These are phyloP conservation scores for Bombus superbus DNA, from an alignment of 1,140 invertebrate species.

Conservation along the genomic window DNA sequence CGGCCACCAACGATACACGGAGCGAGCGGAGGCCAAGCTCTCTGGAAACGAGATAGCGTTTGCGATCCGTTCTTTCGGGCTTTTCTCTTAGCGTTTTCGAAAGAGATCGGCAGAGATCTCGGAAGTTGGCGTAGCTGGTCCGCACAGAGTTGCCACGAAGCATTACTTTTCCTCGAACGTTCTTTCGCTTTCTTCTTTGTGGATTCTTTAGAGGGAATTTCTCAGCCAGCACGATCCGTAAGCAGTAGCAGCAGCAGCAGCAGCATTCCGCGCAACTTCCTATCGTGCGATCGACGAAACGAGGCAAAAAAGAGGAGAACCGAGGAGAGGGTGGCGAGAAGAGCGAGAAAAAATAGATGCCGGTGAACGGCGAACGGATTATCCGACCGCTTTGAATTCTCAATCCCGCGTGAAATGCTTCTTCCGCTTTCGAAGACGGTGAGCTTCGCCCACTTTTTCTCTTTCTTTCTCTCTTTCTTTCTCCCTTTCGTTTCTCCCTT, in stretches of 20 bases:
- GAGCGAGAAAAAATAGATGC: neutral
- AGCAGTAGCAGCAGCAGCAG: neutral
- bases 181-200: slow-evolving; percentile 8
- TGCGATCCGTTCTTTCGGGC: neutral
- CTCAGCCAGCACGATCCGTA: neutral
- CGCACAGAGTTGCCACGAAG: neutral
- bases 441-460: neutral
- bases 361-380: slow-evolving; percentile 12
- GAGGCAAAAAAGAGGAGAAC: neutral
- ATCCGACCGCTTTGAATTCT: slow-evolving; percentile 28
- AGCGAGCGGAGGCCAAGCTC: neutral
- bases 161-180: slow-evolving; percentile 2
- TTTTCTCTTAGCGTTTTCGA: neutral
- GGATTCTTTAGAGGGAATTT: neutral
- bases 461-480: too few relatives aligned
- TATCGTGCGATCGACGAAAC: slow-evolving; percentile 1
- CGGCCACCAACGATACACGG: too few relatives aligned
- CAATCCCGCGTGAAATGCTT: slow-evolving; percentile 2
- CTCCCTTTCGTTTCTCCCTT: too few relatives aligned
- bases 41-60: neutral
- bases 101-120: neutral
- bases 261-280: neutral
- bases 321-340: neutral
- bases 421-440: neutral
- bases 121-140: neutral